Conservation (phyloP, 2,888 invertebrate genomes). For the Hirtodrosophila trivittata region DNA sequence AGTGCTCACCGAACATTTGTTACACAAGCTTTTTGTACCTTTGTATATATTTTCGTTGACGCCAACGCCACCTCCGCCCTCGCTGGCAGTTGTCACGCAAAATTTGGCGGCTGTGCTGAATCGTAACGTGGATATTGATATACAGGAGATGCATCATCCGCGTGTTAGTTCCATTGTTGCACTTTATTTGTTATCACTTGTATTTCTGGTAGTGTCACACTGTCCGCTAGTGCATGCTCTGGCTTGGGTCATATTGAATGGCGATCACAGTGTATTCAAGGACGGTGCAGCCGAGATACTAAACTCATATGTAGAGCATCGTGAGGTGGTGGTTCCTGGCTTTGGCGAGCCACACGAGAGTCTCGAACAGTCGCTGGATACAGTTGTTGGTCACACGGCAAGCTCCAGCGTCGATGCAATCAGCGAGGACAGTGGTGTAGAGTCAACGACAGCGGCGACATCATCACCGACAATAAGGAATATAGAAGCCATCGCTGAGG, state of each 20-base stretch:
- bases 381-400: constrained; percentile 73
- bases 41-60: constrained; percentile 96
- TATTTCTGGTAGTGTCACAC: constrained; percentile 96
- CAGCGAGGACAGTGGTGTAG: constrained; percentile 69
- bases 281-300: constrained; percentile 88
- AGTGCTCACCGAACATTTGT: constrained; percentile 95
- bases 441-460: constrained; percentile 54
- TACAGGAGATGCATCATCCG: constrained; percentile 87
- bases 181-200: constrained; percentile 95
- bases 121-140: constrained; percentile 85
- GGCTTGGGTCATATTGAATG: constrained; percentile 94
- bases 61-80: constrained; percentile 83
- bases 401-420: constrained; percentile 58
- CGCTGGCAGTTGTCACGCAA: constrained; percentile 87
- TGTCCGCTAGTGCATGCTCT: constrained; percentile 94
- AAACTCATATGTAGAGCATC: constrained; percentile 87
- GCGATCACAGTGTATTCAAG: constrained; percentile 89
- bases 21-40: constrained; percentile 96
- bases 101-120: constrained; percentile 88
- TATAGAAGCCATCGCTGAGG: constrained; percentile 62
- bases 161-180: constrained; percentile 95
- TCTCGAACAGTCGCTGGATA: constrained; percentile 90
- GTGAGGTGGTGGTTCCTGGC: constrained; percentile 86
- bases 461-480: constrained; percentile 40
- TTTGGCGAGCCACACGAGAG: constrained; percentile 90